Evolutionary conservation across 1,140 invertebrate genomes (phyloP).

Genomic region (Sinonovacula constricta): DNA sequence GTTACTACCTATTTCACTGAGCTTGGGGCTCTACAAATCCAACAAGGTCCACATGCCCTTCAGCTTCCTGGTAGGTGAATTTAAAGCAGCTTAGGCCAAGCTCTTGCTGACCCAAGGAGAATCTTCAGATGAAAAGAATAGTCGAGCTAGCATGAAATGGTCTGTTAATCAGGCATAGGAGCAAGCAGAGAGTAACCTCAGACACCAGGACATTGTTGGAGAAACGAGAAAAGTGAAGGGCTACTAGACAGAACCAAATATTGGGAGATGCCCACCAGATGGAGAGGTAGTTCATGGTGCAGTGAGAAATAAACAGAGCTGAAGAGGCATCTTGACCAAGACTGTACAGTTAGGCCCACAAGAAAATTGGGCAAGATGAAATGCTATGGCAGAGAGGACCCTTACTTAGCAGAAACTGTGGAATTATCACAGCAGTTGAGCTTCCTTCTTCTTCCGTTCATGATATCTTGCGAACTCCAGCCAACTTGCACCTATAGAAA

Average conservation of each 20-base stretch:
- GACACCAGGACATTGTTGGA: conserved; percentile 20
- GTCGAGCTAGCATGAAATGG: conserved; percentile 43
- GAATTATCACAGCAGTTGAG: too few relatives aligned
- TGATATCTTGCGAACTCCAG: too few relatives aligned
- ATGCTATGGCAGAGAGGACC: too few relatives aligned
- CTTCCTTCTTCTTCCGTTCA: too few relatives aligned
- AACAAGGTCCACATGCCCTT: conserved; percentile 33
- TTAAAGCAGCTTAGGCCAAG: conserved; percentile 19
- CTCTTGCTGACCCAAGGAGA: conserved; percentile 27
- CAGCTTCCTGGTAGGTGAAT: conserved; percentile 39
- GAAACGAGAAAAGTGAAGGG: background rate
- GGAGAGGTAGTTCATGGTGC: background rate
- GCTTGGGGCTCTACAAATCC: conserved; percentile 13
- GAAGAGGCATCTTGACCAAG: too few relatives aligned
- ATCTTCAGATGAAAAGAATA: conserved; percentile 13
- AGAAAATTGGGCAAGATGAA: too few relatives aligned
- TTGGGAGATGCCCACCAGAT: background rate
- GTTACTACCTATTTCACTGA: conserved; percentile 21
- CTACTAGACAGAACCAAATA: background rate
- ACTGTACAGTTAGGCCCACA: too few relatives aligned
- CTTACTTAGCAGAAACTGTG: too few relatives aligned
- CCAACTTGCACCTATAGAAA: too few relatives aligned
- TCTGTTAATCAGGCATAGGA: conserved; percentile 4
- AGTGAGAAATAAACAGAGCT: conserved; percentile 4
- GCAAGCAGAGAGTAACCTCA: conserved; percentile 12